Base-by-base conservation (phyloP, 2,797 vertebrate species). In the Xenops minutus region DNA sequence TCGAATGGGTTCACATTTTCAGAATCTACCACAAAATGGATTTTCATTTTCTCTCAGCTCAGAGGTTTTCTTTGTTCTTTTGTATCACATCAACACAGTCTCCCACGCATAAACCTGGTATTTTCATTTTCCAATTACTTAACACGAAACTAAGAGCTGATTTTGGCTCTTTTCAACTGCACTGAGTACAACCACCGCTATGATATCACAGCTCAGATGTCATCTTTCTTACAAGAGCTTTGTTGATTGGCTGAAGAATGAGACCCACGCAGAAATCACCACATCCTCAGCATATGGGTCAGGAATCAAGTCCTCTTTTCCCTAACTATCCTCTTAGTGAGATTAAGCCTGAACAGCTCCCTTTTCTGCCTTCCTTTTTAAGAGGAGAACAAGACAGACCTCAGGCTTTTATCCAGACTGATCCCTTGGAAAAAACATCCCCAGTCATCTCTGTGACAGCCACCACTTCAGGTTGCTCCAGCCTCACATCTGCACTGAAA, bases 401-500 rank as follows among this genome's bases (percentile, higher is more conserved):
- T 29, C 32, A 68, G 41, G 56, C 58, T 84, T 72, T 5, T 34
- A 84, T 18, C 14, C 44, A 78, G 44, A 44, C n/a, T 34, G 58
- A 72, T 81, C 26, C 64, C 69, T 71, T 21, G 30, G 21, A 19
- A 88, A 75, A 87, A 74, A 23, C 8, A 39, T 9, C 41, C 30
- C 43, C 34, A 15, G 9, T 16, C 14, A 39, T 6, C 32, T 46
- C 36, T 51, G 41, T 74, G 85, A 51, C 67, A 87, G 74, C 14
- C 52, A n/a, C 43, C 26, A 46, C 55, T 30, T 46, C 5, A 72
- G 18, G 24, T 62, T 20, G 20, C 67, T 72, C 54, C 62, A 76
- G 62, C 30, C 32, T 58, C 48, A 24, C 23, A 36, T 0, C 6
- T 14, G 44, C 9, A 9, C 26, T 36, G 48, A 2, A 0, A 23